Base-by-base conservation (phyloP, 1,140 invertebrate genomes). In the Medauroidea extradentata region DNA sequence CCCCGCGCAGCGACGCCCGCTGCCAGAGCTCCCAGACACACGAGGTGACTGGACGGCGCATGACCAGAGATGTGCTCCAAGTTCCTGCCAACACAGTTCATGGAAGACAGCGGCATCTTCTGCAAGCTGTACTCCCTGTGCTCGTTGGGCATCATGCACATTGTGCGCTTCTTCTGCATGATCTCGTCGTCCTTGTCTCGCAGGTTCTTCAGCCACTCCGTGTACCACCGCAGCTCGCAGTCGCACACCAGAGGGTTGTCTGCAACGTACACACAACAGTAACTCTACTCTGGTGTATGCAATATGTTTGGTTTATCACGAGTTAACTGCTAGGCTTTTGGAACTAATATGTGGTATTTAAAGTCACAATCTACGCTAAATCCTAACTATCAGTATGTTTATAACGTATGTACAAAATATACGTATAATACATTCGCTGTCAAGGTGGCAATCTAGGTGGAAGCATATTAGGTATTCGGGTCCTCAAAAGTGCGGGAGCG, bases 191-290 rank as follows among this genome's bases (percentile, higher is more conserved):
- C 89, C 55, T 87, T 84, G 69, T 89, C 84, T 48, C 84, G 81
- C 2, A 90, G 78, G 59, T 83, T 85, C 49, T 83, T 81, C 63
- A 93, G 71, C 86, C 91, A 92, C 38, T 83, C 83, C 41, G 85
- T 82, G 71, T 93, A 91, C 93, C 93, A 96, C 46, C 84, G 82
- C 44, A 96, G 76, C 62, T 93, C 87, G 69, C 93, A 96, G 63
- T 91, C 87, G 70, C 93, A 96, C 41, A 87, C 78, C 62, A 96
- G 73, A 1, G 91, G 91, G 74, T 96, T 96, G 77, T 93, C 93
- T 94, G 71, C 41, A 46, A n/a, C n/a, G n/a, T n/a, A n/a, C n/a
- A n/a, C n/a, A n/a, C n/a, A n/a, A n/a, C n/a, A n/a, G n/a, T n/a
- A n/a, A n/a, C n/a, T n/a, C n/a, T n/a, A n/a, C n/a, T n/a, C n/a